Conservation (phyloP, 1,140 invertebrate species). For the Leptinotarsa texana region DNA sequence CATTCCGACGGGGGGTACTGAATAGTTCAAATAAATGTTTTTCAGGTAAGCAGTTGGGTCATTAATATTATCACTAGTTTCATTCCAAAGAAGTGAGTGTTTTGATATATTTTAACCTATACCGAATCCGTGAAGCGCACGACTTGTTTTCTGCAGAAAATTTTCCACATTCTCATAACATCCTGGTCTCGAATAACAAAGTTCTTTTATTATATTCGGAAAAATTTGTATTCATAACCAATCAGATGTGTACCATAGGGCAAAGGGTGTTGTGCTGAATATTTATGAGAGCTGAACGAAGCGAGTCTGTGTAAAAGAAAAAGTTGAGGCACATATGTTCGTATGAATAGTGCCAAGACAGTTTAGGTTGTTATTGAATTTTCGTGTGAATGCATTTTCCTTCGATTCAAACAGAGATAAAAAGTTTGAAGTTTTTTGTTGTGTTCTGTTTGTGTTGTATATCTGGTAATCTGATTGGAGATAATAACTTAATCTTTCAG, state of each 20-base stretch:
- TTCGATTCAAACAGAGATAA: neutral
- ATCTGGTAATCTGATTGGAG: neutral
- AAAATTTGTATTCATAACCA: neutral
- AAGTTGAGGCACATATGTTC: conserved; percentile 9
- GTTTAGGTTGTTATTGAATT: neutral
- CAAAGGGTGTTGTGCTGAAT: neutral
- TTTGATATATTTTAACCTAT: neutral
- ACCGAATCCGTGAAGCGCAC: neutral
- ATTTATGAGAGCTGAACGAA: neutral
- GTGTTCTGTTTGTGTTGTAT: no score
- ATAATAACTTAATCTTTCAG: no score
- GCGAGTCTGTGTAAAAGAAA: neutral
- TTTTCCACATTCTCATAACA: neutral
- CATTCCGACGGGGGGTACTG: no score
- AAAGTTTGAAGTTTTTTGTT: neutral
- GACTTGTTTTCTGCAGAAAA: neutral
- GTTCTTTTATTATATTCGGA: neutral
- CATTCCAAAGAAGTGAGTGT: neutral
- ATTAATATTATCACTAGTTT: neutral
- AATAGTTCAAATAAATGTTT: no score
- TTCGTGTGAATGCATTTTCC: neutral
- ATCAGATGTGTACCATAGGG: neutral
- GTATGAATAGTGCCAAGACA: neutral
- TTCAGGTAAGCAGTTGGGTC: no score
- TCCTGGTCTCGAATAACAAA: neutral